Evolutionary conservation across 2,113 vertebrate genomes (phyloP).

Genomic region (Nestor notabilis): DNA sequence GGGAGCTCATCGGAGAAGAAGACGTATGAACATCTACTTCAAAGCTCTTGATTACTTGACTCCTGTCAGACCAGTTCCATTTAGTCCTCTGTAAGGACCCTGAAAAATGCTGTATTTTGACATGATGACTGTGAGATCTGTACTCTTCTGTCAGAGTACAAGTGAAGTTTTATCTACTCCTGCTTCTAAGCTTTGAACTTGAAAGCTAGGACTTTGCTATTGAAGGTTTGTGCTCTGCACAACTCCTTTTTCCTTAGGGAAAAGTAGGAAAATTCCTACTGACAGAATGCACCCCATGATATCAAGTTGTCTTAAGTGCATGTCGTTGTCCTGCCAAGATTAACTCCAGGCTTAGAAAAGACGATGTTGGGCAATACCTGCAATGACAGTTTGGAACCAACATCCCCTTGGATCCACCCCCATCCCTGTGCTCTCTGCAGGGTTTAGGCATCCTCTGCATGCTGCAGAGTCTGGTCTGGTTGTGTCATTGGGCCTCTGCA

Average conservation of each 20-base stretch:
- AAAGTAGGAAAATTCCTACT: not conserved
- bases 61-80: not conserved
- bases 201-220: not conserved
- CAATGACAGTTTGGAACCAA: not conserved
- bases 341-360: not conserved
- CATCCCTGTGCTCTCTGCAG: not conserved
- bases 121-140: rapidly evolving
- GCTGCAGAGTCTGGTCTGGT: not conserved
- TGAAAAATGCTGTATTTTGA: not conserved
- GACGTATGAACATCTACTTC: not conserved
- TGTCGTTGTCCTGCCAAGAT: not conserved
- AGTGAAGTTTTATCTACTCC: not conserved
- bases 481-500: too few relatives aligned
- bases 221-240: rapidly evolving
- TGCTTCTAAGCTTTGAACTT: not conserved
- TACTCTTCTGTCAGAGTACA: not conserved
- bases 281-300: not conserved
- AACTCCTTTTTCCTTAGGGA: not conserved
- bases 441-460: not conserved
- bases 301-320: not conserved
- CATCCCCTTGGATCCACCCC: not conserved
- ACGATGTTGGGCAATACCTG: rapidly evolving
- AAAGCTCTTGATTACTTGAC: not conserved
- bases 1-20: not conserved
- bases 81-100: not conserved